phyloP scores from a whole-genome alignment of 92 coral and sea anemone species.

The Bergia sp. region DNA sequence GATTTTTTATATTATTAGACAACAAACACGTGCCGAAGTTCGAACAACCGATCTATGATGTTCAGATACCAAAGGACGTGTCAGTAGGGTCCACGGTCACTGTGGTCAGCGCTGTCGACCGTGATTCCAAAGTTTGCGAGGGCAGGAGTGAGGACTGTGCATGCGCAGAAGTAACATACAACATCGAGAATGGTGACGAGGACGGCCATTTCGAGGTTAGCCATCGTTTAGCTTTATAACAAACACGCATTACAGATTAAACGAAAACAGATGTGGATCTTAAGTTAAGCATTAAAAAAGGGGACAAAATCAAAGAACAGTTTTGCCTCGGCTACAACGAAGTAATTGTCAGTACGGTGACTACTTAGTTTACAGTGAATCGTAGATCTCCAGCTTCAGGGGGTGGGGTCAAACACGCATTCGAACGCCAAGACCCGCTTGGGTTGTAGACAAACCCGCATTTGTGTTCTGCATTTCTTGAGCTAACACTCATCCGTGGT shows the following conservation, averaged over 20 bases:
- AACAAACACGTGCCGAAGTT: conserved; percentile 61
- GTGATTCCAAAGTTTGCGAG: conserved; percentile 54
- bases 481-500: too few species aligned
- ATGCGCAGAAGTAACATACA: conserved; percentile 58
- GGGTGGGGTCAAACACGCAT: too few species aligned
- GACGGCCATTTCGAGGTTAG: conserved; percentile 52
- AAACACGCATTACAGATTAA: too few species aligned
- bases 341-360: neutral
- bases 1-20: conserved; percentile 23
- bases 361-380: neutral
- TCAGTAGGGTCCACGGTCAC: conserved; percentile 56
- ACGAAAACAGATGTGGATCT: too few species aligned
- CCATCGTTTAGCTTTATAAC: neutral
- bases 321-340: neutral
- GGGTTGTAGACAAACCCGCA: too few species aligned
- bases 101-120: conserved; percentile 60
- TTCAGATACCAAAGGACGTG: conserved; percentile 50
- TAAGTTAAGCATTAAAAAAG: neutral
- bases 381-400: too few species aligned
- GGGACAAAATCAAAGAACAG: neutral
- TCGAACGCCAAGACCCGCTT: too few species aligned
- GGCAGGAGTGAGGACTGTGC: conserved; percentile 48
- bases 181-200: conserved; percentile 64
- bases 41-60: conserved; percentile 51
- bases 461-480: neutral